Conservation (phyloP, 2,888 invertebrate genomes). For the Phyllotreta cruciferae region DNA sequence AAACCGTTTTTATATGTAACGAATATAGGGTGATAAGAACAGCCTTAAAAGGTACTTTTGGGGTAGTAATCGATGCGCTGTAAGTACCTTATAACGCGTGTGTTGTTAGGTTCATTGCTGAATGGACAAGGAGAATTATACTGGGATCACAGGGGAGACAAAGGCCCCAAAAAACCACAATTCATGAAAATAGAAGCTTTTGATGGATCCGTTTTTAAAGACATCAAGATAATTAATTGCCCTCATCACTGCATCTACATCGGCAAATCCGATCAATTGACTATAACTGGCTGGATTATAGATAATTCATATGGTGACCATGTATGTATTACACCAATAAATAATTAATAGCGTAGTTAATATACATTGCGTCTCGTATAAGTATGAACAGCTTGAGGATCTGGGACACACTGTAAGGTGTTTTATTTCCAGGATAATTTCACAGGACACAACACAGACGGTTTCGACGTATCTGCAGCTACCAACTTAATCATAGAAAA, state of each 20-base stretch:
- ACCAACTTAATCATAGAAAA: constrained; percentile 36
- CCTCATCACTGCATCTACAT: constrained; percentile 41
- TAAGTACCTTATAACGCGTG: too few relatives aligned
- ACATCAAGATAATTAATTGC: constrained; percentile 39
- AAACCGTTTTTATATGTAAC: too few relatives aligned
- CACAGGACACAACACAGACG: constrained; percentile 42
- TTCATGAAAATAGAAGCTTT: constrained; percentile 39
- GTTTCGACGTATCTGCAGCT: constrained; percentile 39
- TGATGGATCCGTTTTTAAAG: constrained; percentile 33
- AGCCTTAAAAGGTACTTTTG: too few relatives aligned
- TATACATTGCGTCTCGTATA: not conserved
- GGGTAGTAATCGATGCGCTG: too few relatives aligned
- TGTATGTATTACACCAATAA: constrained; percentile 30
- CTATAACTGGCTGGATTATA: constrained; percentile 38
- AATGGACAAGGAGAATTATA: constrained; percentile 42
- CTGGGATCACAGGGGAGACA: constrained; percentile 43
- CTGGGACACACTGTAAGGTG: not conserved
- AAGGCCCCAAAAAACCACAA: constrained; percentile 40
- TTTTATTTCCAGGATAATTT: constrained; percentile 27
- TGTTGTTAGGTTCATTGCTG: constrained; percentile 33
- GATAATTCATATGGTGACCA: constrained; percentile 38
- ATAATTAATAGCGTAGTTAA: not conserved
- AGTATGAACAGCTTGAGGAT: not conserved
- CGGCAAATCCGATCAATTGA: constrained; percentile 36
- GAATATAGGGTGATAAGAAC: too few relatives aligned